A percentile compares a stretch with the other conserved stretches of the same genome.
phyloP scores from a whole-genome alignment of 2,888 invertebrate genomes.

The Oscheius sp. region DNA sequence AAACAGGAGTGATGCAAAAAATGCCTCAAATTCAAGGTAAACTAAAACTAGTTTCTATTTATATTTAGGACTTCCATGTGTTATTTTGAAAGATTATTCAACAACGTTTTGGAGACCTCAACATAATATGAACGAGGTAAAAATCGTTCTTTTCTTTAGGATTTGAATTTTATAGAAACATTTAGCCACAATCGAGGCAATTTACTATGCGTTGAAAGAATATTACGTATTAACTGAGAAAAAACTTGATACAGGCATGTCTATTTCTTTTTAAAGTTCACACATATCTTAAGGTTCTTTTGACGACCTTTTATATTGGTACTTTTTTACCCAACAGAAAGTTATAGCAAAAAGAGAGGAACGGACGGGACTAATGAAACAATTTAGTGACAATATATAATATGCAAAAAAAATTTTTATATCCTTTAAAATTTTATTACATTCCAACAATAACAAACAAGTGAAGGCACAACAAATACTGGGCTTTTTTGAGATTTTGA shows the following conservation, averaged over 20 bases:
- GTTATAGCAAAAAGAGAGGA: slow-evolving; percentile 32
- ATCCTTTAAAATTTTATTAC: background rate
- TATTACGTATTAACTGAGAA: slow-evolving; percentile 41
- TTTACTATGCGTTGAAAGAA: slow-evolving; percentile 70
- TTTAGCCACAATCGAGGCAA: slow-evolving; percentile 74
- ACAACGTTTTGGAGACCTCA: slow-evolving; percentile 74
- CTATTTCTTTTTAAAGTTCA: background rate
- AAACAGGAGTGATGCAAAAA: slow-evolving; percentile 60
- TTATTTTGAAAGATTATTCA: slow-evolving; percentile 70
- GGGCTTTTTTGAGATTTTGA: slow-evolving; percentile 12
- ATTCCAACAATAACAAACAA: background rate
- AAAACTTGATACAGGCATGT: slow-evolving; percentile 31
- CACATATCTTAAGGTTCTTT: slow-evolving; percentile 39
- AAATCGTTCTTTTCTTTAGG: background rate
- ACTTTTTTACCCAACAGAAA: slow-evolving; percentile 56
- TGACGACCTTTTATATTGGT: slow-evolving; percentile 67
- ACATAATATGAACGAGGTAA: slow-evolving; percentile 53
- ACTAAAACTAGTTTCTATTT: background rate
- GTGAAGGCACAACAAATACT: slow-evolving; percentile 21
- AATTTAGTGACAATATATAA: background rate
- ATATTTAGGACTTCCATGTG: slow-evolving; percentile 66
- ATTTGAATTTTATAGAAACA: slow-evolving; percentile 49
- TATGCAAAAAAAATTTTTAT: slow-evolving; percentile 2
- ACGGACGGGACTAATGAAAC: background rate
- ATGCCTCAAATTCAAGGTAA: slow-evolving; percentile 56